Evolutionary conservation across 2,113 vertebrate species (phyloP).

Genomic region (Melanocharis versteri): DNA sequence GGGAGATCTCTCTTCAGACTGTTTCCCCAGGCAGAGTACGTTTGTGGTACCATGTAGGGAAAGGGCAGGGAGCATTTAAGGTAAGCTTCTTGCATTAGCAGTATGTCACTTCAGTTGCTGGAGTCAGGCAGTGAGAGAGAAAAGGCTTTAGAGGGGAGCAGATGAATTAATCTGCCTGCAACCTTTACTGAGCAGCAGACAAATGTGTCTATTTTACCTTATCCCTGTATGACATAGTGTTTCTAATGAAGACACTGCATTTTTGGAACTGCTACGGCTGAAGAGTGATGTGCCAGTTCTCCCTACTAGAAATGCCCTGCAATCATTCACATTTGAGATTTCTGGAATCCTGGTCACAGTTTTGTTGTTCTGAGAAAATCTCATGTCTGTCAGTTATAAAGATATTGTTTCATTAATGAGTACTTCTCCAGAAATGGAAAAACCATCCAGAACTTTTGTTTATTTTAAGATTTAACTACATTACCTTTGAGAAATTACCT

Average conservation of each 20-base stretch:
- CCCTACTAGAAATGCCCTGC: background rate
- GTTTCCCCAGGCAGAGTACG: background rate
- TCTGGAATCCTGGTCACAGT: background rate
- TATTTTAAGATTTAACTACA: background rate
- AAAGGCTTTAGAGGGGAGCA: background rate
- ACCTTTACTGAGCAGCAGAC: background rate
- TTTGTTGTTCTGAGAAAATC: background rate
- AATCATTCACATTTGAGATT: background rate
- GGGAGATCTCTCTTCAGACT: background rate
- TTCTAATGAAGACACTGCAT: background rate
- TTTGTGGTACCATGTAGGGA: background rate
- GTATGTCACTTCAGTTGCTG: background rate
- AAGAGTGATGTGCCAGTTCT: background rate
- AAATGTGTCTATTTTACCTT: constrained; percentile 3
- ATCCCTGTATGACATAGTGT: background rate
- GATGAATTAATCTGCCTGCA: constrained; percentile 2
- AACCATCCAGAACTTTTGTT: background rate
- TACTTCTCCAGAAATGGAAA: background rate
- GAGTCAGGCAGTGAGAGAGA: background rate
- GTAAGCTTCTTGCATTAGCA: background rate
- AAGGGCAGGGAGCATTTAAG: background rate
- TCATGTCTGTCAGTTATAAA: background rate
- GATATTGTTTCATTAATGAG: background rate
- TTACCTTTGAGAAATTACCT: background rate
- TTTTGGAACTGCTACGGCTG: background rate